Percentiles rank a stretch among this genome's conserved stretches.
Evolutionary conservation across 2,113 vertebrate genomes (phyloP).

Genomic region (Tinamus guttatus): DNA sequence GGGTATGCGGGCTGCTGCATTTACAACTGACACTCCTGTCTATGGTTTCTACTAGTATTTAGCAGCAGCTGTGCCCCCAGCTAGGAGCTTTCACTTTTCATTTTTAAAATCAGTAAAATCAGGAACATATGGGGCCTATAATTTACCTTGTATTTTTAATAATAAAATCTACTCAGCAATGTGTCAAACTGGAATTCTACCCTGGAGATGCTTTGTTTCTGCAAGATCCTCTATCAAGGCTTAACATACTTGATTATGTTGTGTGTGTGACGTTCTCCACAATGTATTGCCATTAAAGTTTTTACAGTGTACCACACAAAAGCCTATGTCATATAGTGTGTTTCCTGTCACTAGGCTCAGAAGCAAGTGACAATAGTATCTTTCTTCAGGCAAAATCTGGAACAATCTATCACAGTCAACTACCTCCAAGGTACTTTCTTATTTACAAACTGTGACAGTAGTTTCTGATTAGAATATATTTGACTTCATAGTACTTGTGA

Average conservation of each 20-base stretch:
- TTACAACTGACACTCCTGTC: conserved; percentile 62
- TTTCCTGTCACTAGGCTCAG: not conserved
- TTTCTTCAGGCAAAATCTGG: not conserved
- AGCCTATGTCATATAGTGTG: not conserved
- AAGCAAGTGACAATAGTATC: not conserved
- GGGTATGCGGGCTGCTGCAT: conserved; percentile 27
- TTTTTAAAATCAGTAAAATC: conserved; percentile 76
- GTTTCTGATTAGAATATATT: not conserved
- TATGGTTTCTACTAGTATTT: conserved; percentile 34
- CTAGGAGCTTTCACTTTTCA: conserved; percentile 76
- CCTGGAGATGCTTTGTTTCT: conserved; percentile 20
- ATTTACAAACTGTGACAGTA: not conserved
- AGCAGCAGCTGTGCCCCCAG: conserved; percentile 73
- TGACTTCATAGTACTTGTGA: not conserved
- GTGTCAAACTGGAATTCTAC: not conserved
- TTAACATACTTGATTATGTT: not conserved
- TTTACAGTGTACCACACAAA: not conserved
- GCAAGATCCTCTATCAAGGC: not conserved
- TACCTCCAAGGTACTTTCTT: not conserved
- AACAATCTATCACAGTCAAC: not conserved
- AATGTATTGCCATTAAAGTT: not conserved
- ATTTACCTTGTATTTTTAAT: conserved; percentile 70
- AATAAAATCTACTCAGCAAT: conserved; percentile 51
- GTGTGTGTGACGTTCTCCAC: not conserved
- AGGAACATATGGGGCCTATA: conserved; percentile 58